Conservation (phyloP, 2,113 vertebrate species). For the Ibidorhyncha struthersii region DNA sequence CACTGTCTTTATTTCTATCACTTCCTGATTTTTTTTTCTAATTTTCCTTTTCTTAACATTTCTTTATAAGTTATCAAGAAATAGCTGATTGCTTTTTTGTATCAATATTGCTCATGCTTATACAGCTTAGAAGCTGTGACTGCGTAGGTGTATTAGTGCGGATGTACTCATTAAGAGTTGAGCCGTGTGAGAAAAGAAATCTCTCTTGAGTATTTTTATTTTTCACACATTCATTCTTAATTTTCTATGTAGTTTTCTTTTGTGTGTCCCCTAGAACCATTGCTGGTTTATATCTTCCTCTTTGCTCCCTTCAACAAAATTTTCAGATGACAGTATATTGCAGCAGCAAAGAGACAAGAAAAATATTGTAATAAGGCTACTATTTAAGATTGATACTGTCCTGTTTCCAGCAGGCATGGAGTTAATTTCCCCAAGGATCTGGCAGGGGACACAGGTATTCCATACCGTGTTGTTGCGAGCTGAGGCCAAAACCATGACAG, state of each 20-base stretch:
- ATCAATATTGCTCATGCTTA: background rate
- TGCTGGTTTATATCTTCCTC: background rate
- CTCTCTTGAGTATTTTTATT: background rate
- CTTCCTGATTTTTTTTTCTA: background rate
- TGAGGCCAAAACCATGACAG: no score
- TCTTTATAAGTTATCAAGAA: background rate
- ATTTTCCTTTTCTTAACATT: background rate
- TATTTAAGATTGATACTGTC: background rate
- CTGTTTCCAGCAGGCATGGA: no score
- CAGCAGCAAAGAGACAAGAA: background rate
- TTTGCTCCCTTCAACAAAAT: background rate
- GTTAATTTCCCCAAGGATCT: no score
- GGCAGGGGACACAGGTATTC: no score
- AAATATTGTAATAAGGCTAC: background rate
- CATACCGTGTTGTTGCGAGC: no score
- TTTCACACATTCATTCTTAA: background rate
- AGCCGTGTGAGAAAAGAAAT: background rate
- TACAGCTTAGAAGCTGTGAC: background rate
- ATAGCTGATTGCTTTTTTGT: background rate
- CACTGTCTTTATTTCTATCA: background rate
- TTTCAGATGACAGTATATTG: background rate
- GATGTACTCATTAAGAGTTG: background rate
- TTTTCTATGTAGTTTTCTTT: background rate
- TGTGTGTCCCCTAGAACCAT: background rate
- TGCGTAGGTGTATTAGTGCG: background rate